These are phyloP conservation scores for Matsumyia berberina DNA, from an alignment of 2,888 invertebrate species.

Conservation along the genomic window DNA sequence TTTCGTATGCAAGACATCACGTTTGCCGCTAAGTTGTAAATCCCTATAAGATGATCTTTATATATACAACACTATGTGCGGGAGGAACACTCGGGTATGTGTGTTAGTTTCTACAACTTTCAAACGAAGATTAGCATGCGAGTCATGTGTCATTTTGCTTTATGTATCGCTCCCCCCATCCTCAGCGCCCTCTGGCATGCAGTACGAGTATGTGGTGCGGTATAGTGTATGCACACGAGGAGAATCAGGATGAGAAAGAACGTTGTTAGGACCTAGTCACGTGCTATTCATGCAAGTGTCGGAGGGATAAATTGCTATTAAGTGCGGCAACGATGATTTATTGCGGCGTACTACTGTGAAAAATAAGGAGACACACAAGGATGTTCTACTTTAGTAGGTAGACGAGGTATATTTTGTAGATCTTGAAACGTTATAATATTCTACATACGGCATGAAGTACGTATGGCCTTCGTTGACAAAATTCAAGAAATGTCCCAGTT, in stretches of 20 bases:
- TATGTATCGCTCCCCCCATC: constrained; percentile 51
- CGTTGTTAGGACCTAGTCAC: constrained; percentile 70
- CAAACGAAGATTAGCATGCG: constrained; percentile 72
- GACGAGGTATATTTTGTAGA: constrained; percentile 3
- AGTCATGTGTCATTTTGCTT: constrained; percentile 75
- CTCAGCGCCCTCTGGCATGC: constrained; percentile 34
- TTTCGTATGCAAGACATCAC: constrained; percentile 74
- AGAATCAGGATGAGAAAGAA: constrained; percentile 55
- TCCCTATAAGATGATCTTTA: constrained; percentile 74
- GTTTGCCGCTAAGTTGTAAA: constrained; percentile 76
- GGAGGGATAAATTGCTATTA: constrained; percentile 63
- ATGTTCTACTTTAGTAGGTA: constrained; percentile 9
- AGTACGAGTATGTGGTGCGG: constrained; percentile 44
- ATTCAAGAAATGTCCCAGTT: background rate
- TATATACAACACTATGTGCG: constrained; percentile 55
- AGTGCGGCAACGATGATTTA: constrained; percentile 58
- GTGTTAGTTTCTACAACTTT: constrained; percentile 66
- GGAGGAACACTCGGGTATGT: constrained; percentile 27
- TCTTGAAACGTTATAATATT: constrained; percentile 9
- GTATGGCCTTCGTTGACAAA: too few species aligned
- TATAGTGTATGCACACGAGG: constrained; percentile 60
- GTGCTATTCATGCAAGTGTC: constrained; percentile 72
- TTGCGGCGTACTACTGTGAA: constrained; percentile 36
- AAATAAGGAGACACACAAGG: background rate
- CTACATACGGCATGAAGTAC: background rate